Evolutionary conservation across 2,113 vertebrate genomes (phyloP).

Genomic region (Hystrix cristata): DNA sequence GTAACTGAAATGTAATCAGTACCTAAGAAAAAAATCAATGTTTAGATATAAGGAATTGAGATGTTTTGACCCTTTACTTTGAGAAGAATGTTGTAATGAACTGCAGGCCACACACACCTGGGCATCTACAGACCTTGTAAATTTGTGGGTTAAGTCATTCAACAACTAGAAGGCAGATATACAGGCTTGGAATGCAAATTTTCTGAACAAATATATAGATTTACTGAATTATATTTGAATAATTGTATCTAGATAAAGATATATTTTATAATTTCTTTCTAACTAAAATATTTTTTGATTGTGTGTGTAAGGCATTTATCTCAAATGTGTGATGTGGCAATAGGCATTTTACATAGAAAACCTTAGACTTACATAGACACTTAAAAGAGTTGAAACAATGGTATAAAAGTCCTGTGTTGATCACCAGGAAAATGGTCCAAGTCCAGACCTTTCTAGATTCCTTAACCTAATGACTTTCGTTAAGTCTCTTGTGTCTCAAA

Average conservation of each 20-base stretch:
- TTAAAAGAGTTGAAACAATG: not conserved
- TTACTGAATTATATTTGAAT: slow-evolving; percentile 18
- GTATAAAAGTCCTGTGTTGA: not conserved
- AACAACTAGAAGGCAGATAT: not conserved
- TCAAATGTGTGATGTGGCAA: not conserved
- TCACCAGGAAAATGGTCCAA: not conserved
- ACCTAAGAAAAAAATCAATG: not conserved
- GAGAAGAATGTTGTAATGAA: not conserved
- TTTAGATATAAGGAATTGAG: not conserved
- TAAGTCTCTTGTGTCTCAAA: not conserved
- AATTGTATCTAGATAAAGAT: not conserved
- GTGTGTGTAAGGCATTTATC: not conserved
- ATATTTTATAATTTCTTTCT: not conserved
- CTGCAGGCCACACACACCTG: not conserved
- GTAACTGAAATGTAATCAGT: not conserved
- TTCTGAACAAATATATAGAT: not conserved
- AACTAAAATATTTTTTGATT: not conserved
- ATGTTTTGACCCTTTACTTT: not conserved
- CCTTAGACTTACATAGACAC: not conserved
- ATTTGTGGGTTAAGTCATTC: not conserved
- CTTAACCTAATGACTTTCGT: not conserved
- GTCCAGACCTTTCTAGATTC: not conserved
- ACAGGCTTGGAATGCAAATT: not conserved
- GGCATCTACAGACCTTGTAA: not conserved
- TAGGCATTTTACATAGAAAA: not conserved